Base-by-base conservation (phyloP, 2,888 invertebrate genomes). In the Beris morrisii region DNA sequence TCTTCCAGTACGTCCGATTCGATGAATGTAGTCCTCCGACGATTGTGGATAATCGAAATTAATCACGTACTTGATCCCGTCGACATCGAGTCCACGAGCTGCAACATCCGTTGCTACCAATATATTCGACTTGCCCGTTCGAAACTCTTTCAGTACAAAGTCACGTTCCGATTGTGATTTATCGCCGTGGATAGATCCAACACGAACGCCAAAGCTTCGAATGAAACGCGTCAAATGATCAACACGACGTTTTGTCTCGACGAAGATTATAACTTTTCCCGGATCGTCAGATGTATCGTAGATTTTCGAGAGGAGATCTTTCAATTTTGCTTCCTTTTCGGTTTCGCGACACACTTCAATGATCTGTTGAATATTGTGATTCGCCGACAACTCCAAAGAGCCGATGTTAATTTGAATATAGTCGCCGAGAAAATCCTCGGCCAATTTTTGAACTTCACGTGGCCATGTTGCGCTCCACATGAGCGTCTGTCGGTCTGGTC, bases 391-490 rank as follows among this genome's bases (percentile, higher is more conserved):
- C 69, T 90, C 87, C 61, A 93, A 77, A 0, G 93, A 90, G 11
- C 95, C 95, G 76, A 95, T 89, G 77, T 93, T 97, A 64, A 96
- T 87, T 82, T 96, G 93, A 64, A 92, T 86, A 75, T 95, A 95
- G 75, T 93, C 90, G 64, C 87, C 87, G 22, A 97, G 84, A 79
- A 96, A 98, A 77, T 97, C 97, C 75, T 93, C 90, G 22, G 97
- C 97, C 70, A 98, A 82, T 73, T 90, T 89, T 71, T 90, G 86
- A 3, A 97, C 97, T 83, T 97, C 97, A 76, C 94, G 95, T 0
- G 97, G 97, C 97, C 97, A 98, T n/a, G 97, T 98, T 0, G 97
- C 97, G 70, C 95, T 95, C 94, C 96, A 98, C 97, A 98, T 98
- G 52, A 97, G 84, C 12, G 95, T 95, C 81, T 98, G 97, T 74